Conservation (phyloP, 2,797 vertebrate species). For the Mallotus villosus region DNA sequence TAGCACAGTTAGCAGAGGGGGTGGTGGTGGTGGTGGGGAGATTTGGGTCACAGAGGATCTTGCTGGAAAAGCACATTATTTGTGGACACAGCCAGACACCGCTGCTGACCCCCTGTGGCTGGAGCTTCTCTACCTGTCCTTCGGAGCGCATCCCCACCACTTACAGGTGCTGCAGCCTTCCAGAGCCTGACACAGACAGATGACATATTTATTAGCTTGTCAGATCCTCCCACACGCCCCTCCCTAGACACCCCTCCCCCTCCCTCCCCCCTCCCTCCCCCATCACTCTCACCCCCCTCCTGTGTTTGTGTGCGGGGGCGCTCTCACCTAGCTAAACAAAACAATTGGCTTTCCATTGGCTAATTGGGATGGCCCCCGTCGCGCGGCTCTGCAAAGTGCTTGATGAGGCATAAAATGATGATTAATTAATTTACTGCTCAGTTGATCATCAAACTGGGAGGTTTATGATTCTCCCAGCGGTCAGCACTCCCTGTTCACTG, state of each 20-base stretch:
- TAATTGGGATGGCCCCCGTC: conserved; percentile 84
- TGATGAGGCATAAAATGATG: conserved; percentile 99
- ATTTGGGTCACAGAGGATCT: conserved; percentile 64
- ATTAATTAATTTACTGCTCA: conserved; percentile 99
- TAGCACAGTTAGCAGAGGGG: conserved; percentile 27
- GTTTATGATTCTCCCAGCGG: conserved; percentile 97
- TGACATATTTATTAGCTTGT: conserved; percentile 98
- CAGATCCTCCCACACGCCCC: conserved; percentile 75
- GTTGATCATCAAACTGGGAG: conserved; percentile 97
- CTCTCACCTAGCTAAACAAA: conserved; percentile 89
- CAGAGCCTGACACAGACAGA: conserved; percentile 87
- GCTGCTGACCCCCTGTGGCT: conserved; percentile 46
- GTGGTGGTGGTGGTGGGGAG: conserved; percentile 34
- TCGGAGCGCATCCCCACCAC: conserved; percentile 69
- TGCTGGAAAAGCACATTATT: conserved; percentile 66
- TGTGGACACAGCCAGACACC: conserved; percentile 33
- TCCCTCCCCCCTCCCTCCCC: conserved; percentile 11
- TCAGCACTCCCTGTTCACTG: conserved; percentile 74
- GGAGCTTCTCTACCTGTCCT: conserved; percentile 63
- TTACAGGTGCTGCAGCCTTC: conserved; percentile 82
- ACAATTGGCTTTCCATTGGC: conserved; percentile 90
- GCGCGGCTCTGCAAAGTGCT: conserved; percentile 90
- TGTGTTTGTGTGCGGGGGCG: conserved; percentile 64
- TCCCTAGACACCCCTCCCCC: conserved; percentile 31
- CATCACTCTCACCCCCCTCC: neutral